Evolutionary conservation across 2,888 invertebrate species (phyloP), one percentile per base, ranked within the genome.

Genomic region (Salticus scenicus): DNA sequence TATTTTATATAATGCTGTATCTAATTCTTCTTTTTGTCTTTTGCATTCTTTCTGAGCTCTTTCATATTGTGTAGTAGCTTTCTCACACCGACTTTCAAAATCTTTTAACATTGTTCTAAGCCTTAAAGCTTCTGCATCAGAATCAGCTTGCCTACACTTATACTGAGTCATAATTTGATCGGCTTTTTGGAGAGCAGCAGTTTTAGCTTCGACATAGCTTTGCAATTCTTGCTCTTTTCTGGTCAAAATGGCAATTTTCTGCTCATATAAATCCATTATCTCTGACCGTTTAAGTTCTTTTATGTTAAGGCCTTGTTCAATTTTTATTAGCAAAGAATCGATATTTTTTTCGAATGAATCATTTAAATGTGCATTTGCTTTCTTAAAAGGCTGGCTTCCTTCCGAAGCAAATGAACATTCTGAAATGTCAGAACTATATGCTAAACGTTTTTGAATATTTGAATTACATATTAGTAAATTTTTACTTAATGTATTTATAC

Each of bases 181-280:
- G 30, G 87, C 81, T 42, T 87, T 75, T 47, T 81, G 81, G 1
- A 87, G 30, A 10, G 87, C 81, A n/a, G 63, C 47, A 20, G 87
- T 66, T 57, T 87, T 87, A 12, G 81, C 81, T 47, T 77, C 77
- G 10, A 87, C 81, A 57, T 80, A 81, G 27, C 57, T 78, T 20
- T 87, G 87, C 10, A 87, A 27, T 57, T 87, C 81, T 41, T 87
- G 77, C 30, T 87, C 87, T 37, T 82, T 87, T 28, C 76, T 24
- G 1, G 83, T 84, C 10, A 77, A 24, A 47, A 78, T 84, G 1
- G 83, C 83, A 74, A 85, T 85, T 37, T 85, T 85, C 20, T 85
- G 75, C 67, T 85, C 85, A 74, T 85, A 85, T 10, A 85, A 14
- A n/a, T 85, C 85, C 85, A 85, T 85, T 64, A 85, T 79, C 70